These are phyloP conservation scores for Nematopogon swammerdamellus DNA, from an alignment of 2,888 invertebrate species.

Conservation along the genomic window DNA sequence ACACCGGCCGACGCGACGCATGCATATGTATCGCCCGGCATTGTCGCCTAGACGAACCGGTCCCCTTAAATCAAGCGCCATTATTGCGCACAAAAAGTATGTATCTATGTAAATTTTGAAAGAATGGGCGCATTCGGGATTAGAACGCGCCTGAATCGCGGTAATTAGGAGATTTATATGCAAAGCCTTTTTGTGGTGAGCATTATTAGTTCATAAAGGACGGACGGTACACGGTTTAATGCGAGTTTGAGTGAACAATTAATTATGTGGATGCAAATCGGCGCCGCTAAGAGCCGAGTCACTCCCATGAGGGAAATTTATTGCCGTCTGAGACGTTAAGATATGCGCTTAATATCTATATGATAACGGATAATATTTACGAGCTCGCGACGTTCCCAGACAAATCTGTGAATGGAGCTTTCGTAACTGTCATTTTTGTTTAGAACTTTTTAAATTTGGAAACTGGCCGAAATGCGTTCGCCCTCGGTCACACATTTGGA, in stretches of 20 bases:
- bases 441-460: not conserved
- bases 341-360: constrained; percentile 37
- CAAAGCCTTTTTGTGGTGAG: constrained; percentile 48
- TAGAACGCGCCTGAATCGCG: constrained; percentile 36
- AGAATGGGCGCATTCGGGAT: constrained; percentile 36
- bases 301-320: constrained; percentile 49
- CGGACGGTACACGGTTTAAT: constrained; percentile 34
- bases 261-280: constrained; percentile 27
- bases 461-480: too few relatives aligned
- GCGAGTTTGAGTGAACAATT: constrained; percentile 31
- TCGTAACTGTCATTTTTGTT: not conserved
- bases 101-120: constrained; percentile 33
- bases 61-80: constrained; percentile 35
- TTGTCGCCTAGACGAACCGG: constrained; percentile 15
- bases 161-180: constrained; percentile 57
- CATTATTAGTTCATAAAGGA: constrained; percentile 48
- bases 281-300: constrained; percentile 23
- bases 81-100: constrained; percentile 28
- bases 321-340: constrained; percentile 39
- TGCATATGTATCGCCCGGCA: not conserved
- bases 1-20: not conserved
- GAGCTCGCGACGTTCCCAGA: constrained; percentile 15
- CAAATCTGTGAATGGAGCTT: constrained; percentile 7
- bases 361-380: constrained; percentile 46
- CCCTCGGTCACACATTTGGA: too few relatives aligned